These are phyloP conservation scores for Phymatocera aterrima DNA, from an alignment of 2,888 invertebrate species.

Conservation along the genomic window DNA sequence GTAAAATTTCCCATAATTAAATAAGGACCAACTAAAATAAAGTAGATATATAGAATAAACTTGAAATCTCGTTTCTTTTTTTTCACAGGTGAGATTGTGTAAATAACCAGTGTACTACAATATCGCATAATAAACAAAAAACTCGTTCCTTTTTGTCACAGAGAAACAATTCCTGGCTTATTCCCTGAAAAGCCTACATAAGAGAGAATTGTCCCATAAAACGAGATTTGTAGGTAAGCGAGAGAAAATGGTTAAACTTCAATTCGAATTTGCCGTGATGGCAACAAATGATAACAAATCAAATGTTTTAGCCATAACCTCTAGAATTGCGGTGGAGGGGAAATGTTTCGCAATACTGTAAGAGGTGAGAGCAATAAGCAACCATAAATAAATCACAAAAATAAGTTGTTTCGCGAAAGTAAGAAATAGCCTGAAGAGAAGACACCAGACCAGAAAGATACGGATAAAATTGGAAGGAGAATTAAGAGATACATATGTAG, in stretches of 20 bases:
- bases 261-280: slow-evolving; percentile 39
- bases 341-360: slow-evolving; percentile 43
- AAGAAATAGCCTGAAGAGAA: slow-evolving; percentile 45
- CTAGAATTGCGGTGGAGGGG: slow-evolving; percentile 43
- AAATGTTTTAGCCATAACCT: slow-evolving; percentile 40
- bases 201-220: slow-evolving; percentile 41
- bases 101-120: too few species aligned
- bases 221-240: slow-evolving; percentile 36
- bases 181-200: neutral
- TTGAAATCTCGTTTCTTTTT: neutral
- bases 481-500: slow-evolving; percentile 41
- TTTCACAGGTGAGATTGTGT: too few species aligned
- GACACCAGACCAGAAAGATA: slow-evolving; percentile 31
- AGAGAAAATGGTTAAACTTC: slow-evolving; percentile 37
- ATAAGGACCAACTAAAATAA: neutral
- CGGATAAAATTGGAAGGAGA: slow-evolving; percentile 40
- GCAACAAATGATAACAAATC: slow-evolving; percentile 38
- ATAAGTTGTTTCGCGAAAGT: slow-evolving; percentile 38
- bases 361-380: slow-evolving; percentile 2
- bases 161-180: neutral
- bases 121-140: too few species aligned
- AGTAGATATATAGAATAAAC: neutral
- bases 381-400: slow-evolving; percentile 36
- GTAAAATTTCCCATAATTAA: too few species aligned
- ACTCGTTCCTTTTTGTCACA: neutral